A percentile compares a stretch with the other conserved stretches of the same genome.
Conservation (phyloP, 2,113 vertebrate genomes). For the Malaclemys terrapin region DNA sequence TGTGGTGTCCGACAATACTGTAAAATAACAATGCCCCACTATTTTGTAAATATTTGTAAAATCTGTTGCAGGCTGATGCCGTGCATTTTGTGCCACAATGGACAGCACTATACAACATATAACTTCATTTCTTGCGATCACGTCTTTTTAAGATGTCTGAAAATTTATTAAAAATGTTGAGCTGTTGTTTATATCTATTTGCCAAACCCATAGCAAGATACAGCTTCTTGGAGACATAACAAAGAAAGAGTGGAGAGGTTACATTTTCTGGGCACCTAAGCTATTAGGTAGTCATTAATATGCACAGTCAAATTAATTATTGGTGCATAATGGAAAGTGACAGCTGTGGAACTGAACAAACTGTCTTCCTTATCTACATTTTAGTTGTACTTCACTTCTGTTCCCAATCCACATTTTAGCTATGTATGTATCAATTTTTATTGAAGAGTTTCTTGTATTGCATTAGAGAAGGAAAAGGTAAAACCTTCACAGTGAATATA, state of each 20-base stretch:
- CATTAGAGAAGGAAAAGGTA: conserved; percentile 39
- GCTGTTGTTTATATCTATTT: not conserved
- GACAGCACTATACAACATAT: not conserved
- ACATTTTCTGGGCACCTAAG: not conserved
- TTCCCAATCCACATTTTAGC: not conserved
- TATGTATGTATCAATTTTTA: conserved; percentile 11
- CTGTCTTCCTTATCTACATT: not conserved
- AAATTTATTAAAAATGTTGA: not conserved
- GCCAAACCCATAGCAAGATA: not conserved
- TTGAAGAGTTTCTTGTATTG: conserved; percentile 29
- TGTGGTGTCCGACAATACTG: not conserved
- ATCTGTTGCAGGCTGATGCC: not conserved
- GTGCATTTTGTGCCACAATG: not conserved
- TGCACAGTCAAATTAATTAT: not conserved
- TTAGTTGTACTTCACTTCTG: not conserved
- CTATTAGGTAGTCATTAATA: not conserved
- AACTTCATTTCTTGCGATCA: not conserved
- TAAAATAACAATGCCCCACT: not conserved
- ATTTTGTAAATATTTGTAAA: not conserved
- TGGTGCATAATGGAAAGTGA: not conserved
- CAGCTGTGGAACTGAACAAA: not conserved
- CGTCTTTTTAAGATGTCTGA: not conserved
- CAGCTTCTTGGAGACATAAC: not conserved
- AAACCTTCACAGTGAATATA: conserved; percentile 50
- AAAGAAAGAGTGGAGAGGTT: not conserved